Percentiles rank a stretch among this genome's conserved stretches.
These are phyloP conservation scores for Triops longicaudatus DNA, from an alignment of 1,140 invertebrate species.

Conservation along the genomic window DNA sequence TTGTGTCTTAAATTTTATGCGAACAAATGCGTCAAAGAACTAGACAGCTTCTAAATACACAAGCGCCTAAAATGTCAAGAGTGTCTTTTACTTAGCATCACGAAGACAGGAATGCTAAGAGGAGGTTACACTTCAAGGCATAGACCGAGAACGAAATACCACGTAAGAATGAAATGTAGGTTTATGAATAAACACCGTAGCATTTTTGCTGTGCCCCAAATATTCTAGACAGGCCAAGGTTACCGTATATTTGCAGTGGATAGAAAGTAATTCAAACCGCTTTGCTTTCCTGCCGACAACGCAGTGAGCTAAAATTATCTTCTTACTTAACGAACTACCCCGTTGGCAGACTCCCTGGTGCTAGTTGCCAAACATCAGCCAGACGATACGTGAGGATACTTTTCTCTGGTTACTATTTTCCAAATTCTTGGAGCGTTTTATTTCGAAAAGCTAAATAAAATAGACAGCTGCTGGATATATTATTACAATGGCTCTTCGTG, in stretches of 20 bases:
- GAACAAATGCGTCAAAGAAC: too few relatives aligned
- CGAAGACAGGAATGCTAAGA: too few relatives aligned
- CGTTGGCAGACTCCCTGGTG: background rate
- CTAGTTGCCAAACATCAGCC: background rate
- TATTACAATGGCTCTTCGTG: background rate
- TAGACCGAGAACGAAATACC: too few relatives aligned
- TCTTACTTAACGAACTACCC: background rate
- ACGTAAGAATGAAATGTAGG: too few relatives aligned
- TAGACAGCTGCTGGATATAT: background rate
- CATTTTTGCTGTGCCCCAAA: background rate
- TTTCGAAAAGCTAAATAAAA: background rate
- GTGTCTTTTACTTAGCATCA: too few relatives aligned
- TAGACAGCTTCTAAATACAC: too few relatives aligned
- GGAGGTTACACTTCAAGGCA: too few relatives aligned
- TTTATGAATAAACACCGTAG: background rate
- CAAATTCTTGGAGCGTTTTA: background rate
- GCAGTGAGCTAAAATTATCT: slow-evolving; percentile 7
- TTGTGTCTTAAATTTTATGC: too few relatives aligned
- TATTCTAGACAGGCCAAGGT: background rate
- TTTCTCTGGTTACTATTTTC: background rate
- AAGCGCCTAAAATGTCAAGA: too few relatives aligned
- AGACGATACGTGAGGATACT: background rate
- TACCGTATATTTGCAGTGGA: background rate
- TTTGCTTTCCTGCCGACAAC: background rate
- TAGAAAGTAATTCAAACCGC: background rate